Evolutionary conservation across 2,113 vertebrate genomes (phyloP).

Genomic region (Morphnarchus princeps): DNA sequence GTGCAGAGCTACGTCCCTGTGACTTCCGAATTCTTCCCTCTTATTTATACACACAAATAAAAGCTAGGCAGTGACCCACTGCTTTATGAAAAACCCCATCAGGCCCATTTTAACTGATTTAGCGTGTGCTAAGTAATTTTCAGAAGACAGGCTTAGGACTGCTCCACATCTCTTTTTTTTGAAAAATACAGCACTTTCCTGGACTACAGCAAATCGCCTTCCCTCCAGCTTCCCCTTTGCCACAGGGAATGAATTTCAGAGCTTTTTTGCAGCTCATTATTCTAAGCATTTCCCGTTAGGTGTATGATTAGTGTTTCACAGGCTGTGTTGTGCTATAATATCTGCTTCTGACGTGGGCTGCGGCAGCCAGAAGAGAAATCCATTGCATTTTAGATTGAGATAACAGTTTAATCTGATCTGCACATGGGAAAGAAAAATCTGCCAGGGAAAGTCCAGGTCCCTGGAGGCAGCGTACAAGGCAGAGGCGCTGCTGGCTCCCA

Average conservation of each 20-base stretch:
- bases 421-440: neutral
- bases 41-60: neutral
- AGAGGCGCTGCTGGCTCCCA: neutral
- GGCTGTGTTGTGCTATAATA: neutral
- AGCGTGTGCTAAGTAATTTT: neutral
- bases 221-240: neutral
- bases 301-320: neutral
- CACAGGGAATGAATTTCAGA: neutral
- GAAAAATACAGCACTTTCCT: neutral
- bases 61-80: neutral
- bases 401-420: neutral
- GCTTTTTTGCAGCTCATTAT: conserved; percentile 14
- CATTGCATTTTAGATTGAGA: neutral
- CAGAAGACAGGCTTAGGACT: neutral
- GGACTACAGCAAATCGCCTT: neutral
- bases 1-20: fast-evolving
- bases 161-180: neutral
- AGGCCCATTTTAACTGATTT: neutral
- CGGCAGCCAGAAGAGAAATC: neutral
- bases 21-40: neutral
- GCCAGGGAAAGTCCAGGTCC: neutral
- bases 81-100: neutral
- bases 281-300: neutral
- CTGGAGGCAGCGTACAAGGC: fast-evolving
- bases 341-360: neutral